phyloP scores from a whole-genome alignment of 2,113 vertebrate species.

The Piprites chloris region DNA sequence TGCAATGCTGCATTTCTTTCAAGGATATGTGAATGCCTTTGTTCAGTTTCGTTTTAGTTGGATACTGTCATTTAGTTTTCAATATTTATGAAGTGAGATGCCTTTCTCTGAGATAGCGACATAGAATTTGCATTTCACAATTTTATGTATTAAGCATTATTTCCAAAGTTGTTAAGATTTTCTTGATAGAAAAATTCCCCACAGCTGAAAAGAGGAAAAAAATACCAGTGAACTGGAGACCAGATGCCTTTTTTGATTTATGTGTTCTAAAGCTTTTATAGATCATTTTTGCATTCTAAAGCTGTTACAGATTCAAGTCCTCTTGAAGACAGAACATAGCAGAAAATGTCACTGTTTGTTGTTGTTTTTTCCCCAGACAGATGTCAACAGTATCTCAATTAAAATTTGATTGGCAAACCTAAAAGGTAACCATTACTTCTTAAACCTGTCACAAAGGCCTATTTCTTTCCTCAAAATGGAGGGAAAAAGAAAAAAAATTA shows the following conservation, averaged over 20 bases:
- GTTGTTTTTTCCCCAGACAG: not conserved
- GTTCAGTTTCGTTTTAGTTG: conserved; percentile 37
- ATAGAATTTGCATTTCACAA: not conserved
- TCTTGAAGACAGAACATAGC: conserved; percentile 7
- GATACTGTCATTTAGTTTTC: conserved; percentile 12
- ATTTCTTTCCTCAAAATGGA: not conserved
- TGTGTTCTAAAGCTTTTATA: conserved; percentile 1
- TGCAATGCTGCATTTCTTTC: conserved; percentile 43
- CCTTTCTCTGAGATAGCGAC: not conserved
- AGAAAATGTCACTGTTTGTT: not conserved
- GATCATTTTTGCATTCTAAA: not conserved
- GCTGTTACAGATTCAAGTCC: not conserved
- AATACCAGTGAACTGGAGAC: not conserved
- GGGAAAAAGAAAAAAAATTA: fast-evolving
- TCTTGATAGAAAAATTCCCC: conserved; percentile 27
- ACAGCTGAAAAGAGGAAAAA: not conserved
- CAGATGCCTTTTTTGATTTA: not conserved
- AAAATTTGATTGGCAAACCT: not conserved
- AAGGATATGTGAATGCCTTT: not conserved
- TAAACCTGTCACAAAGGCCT: fast-evolving
- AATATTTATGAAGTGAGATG: conserved; percentile 18
- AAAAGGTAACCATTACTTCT: not conserved
- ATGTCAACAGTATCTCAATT: not conserved
- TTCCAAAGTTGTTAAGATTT: conserved; percentile 31
- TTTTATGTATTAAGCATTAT: not conserved